Evolutionary conservation across 2,113 vertebrate species (phyloP), one percentile per base, ranked within the genome.

Genomic region (Gadus chalcogrammus): DNA sequence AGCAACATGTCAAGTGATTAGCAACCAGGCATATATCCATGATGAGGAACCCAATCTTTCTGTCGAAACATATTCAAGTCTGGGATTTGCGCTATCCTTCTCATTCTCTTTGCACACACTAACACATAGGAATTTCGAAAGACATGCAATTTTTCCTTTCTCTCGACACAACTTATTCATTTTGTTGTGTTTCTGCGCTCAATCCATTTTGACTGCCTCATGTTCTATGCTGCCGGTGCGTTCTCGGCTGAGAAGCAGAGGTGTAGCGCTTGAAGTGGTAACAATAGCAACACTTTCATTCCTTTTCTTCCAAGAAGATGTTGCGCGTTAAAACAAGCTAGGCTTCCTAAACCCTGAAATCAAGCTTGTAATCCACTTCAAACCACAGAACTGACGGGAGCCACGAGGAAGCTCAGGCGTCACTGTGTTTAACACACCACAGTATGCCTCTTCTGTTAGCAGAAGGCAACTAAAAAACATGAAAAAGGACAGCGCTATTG

Each of bases 351-450:
- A 66, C 64, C 20, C 42, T 66, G n/a, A 65, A 53, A 52, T 53
- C 64, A 66, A 22, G 18, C 9, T 38, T 66, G 42, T 22, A 66
- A 66, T 53, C 18, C 18, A 53, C 64, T 24, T 66, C 35, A 65
- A 38, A 65, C 17, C 31, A 16, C 71, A 71, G 74, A 71, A 60
- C 35, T 17, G 31, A 24, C 20, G 77, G 20, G 68, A 72, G 9
- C 70, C 65, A 13, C 5, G 65, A 77, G 68, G 72, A 67, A 66
- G 31, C 15, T 13, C 24, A 64, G 35, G 55, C 64, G 58, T 71
- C 74, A 70, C 42, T 56, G 24, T 66, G 69, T 67, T 73, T 64
- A 78, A 71, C 61, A 65, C n/a, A 72, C 42, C 42, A 7, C 15
- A 61, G 18, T 61, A 18, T 2, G 60, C 12, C 24, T 71, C 61